These are phyloP conservation scores for Nylanderia fulva DNA, from an alignment of 1,140 invertebrate genomes.

Conservation along the genomic window DNA sequence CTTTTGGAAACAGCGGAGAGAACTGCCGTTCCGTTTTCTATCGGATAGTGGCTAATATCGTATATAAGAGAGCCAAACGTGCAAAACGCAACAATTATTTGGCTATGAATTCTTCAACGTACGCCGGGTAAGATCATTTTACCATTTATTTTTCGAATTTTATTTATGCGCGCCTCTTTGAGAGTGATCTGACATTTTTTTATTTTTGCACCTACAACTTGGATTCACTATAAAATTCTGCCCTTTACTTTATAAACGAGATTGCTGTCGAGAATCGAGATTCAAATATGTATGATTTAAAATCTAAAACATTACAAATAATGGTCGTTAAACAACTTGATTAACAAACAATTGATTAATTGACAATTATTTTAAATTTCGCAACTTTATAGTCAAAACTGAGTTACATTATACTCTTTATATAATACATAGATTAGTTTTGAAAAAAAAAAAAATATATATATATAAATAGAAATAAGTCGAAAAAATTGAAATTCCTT, in stretches of 20 bases:
- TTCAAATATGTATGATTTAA: not conserved
- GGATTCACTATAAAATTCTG: not conserved
- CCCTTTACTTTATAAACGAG: not conserved
- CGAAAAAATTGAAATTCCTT: not conserved
- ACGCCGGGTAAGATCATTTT: constrained; percentile 73
- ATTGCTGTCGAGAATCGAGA: not conserved
- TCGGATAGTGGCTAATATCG: constrained; percentile 68
- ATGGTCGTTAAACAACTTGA: too few relatives aligned
- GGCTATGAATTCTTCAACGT: constrained; percentile 74
- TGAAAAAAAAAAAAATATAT: too few relatives aligned
- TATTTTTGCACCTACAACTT: not conserved
- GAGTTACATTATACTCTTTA: not conserved
- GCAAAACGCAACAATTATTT: constrained; percentile 47
- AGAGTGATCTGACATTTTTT: not conserved
- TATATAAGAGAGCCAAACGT: constrained; percentile 45
- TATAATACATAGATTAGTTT: not conserved
- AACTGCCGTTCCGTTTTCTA: constrained; percentile 71
- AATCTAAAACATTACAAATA: not conserved
- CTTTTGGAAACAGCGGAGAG: constrained; percentile 53
- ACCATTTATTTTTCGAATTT: constrained; percentile 9
- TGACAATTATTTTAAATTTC: not conserved
- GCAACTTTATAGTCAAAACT: not conserved
- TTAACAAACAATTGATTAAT: too few relatives aligned
- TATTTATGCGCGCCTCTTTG: not conserved
- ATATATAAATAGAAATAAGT: not conserved